Conservation (phyloP, 2,113 vertebrate genomes). For the Oreocharis arfaki region DNA sequence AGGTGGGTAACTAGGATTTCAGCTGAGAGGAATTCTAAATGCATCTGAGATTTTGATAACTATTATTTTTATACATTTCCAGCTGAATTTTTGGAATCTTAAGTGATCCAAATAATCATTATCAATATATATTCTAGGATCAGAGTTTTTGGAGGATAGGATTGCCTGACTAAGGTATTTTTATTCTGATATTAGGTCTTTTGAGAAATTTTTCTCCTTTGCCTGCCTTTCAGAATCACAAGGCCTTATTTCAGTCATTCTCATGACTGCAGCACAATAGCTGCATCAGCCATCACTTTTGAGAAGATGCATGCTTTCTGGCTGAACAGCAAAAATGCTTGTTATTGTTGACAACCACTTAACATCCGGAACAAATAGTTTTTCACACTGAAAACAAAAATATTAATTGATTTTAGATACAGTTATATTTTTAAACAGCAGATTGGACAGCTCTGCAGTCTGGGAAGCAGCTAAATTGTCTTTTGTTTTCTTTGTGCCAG, state of each 20-base stretch:
- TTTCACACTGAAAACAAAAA: slow-evolving; percentile 2
- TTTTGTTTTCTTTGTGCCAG: background rate
- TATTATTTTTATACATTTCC: background rate
- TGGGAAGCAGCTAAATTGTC: background rate
- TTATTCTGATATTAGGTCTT: background rate
- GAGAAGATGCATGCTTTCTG: background rate
- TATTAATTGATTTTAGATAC: slow-evolving; percentile 6
- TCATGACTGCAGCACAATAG: background rate
- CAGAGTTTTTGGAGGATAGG: background rate
- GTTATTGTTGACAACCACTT: background rate
- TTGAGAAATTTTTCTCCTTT: background rate
- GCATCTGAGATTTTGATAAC: background rate
- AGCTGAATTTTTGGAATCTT: background rate
- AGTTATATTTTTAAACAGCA: background rate
- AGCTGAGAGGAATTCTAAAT: background rate
- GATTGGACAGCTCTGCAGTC: background rate
- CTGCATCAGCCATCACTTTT: background rate
- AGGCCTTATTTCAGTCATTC: background rate
- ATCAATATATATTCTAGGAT: background rate
- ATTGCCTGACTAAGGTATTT: background rate
- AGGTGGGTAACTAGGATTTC: background rate
- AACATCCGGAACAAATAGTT: background rate
- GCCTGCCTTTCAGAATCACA: background rate
- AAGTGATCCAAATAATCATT: background rate
- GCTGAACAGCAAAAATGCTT: background rate